Evolutionary conservation across 1,140 invertebrate genomes (phyloP).

Genomic region (Drusus annulatus): DNA sequence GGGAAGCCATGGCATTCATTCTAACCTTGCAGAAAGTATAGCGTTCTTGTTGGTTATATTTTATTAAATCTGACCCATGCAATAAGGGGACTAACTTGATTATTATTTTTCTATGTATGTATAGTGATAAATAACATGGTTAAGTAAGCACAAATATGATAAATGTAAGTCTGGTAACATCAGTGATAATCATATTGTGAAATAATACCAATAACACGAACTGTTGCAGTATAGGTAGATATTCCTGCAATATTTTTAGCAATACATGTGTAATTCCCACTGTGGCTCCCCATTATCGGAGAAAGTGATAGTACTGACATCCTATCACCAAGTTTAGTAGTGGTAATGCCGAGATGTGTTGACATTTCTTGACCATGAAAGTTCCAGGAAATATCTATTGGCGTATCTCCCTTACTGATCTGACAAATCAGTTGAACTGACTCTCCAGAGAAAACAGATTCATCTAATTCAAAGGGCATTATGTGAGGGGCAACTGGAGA

Average conservation of each 20-base stretch:
- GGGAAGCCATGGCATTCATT: too few relatives aligned
- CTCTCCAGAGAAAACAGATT: constrained; percentile 79
- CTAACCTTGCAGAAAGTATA: too few relatives aligned
- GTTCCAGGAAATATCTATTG: constrained; percentile 80
- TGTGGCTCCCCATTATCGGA: constrained; percentile 69
- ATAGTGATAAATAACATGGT: constrained; percentile 28
- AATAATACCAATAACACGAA: constrained; percentile 80
- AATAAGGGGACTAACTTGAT: constrained; percentile 6
- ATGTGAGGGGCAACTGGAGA: constrained; percentile 81
- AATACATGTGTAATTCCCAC: constrained; percentile 77
- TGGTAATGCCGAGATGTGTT: constrained; percentile 63
- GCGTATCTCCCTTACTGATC: constrained; percentile 81
- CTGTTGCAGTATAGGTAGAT: constrained; percentile 76
- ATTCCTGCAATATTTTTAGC: constrained; percentile 81
- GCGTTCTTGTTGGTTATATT: too few relatives aligned
- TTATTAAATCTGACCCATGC: constrained; percentile 10
- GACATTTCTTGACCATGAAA: constrained; percentile 76
- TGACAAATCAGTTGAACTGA: constrained; percentile 83
- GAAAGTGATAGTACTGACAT: constrained; percentile 76
- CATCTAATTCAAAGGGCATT: constrained; percentile 77
- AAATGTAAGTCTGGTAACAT: constrained; percentile 16
- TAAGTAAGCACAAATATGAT: constrained; percentile 32
- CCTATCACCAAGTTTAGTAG: constrained; percentile 79
- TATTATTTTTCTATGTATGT: too few relatives aligned
- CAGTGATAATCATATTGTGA: too few relatives aligned